Percentiles rank a stretch among this genome's conserved stretches.
Evolutionary conservation across 2,797 vertebrate genomes (phyloP).

Genomic region (Odontamblyopus rebecca): DNA sequence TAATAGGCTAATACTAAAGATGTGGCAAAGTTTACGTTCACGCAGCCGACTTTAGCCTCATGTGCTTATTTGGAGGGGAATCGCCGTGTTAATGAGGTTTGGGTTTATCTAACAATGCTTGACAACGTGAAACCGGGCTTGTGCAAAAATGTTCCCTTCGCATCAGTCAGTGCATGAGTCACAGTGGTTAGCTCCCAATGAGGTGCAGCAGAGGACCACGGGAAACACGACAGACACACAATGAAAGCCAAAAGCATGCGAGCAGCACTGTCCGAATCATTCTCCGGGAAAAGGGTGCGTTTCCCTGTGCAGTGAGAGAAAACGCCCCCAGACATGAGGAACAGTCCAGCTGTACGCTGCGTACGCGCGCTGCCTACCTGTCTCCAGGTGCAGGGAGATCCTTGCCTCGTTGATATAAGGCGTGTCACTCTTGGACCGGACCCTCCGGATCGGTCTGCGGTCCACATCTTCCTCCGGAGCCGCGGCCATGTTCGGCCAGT

Average conservation of each 20-base stretch:
- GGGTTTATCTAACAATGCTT: not conserved
- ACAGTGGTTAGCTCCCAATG: slow-evolving; percentile 23
- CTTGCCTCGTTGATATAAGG: slow-evolving; percentile 93
- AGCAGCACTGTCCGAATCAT: slow-evolving; percentile 28
- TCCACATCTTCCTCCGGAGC: slow-evolving; percentile 89
- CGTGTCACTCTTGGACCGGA: slow-evolving; percentile 95
- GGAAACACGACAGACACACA: slow-evolving; percentile 43
- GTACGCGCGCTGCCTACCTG: slow-evolving; percentile 80
- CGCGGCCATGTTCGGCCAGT: slow-evolving; percentile 87
- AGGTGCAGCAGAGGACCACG: slow-evolving; percentile 43
- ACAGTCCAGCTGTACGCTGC: not conserved
- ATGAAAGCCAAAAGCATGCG: slow-evolving; percentile 54
- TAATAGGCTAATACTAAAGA: not conserved
- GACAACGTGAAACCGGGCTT: not conserved
- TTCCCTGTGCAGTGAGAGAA: slow-evolving; percentile 4
- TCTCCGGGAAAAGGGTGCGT: slow-evolving; percentile 5
- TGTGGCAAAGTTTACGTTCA: not conserved
- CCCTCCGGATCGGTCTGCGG: slow-evolving; percentile 92
- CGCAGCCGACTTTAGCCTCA: not conserved
- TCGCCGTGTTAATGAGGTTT: slow-evolving; percentile 11
- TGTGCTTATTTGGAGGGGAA: slow-evolving; percentile 36
- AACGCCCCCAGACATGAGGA: slow-evolving; percentile 20
- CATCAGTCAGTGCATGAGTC: slow-evolving; percentile 40
- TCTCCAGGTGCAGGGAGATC: slow-evolving; percentile 91
- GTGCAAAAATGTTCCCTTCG: slow-evolving; percentile 4